Evolutionary conservation across 2,113 vertebrate genomes (phyloP), one percentile per base, ranked within the genome.

Genomic region (Leptocoma aspasia): DNA sequence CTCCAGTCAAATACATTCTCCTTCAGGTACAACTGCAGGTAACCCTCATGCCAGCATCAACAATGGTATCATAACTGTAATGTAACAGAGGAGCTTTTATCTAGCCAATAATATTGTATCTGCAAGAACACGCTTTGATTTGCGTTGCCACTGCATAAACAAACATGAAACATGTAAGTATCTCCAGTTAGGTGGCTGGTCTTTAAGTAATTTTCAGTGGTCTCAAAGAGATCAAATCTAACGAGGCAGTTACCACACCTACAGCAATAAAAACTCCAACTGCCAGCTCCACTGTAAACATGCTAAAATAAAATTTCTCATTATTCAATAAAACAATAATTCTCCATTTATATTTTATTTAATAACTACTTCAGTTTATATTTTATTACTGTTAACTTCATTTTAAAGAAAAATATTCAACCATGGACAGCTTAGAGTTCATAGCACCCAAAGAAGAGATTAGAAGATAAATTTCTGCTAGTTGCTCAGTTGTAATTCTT

Each of bases 181-280:
- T 9, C 22, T 57, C 6, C 31, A 78, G 14, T 69, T n/a, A 16
- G 17, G n/a, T 37, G 11, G 3, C 27, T n/a, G 22, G 16, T 56
- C 27, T 61, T 66, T 20, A 60, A 64, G 65, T 5, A 2, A 41
- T 47, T 73, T 57, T 45, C 53, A 44, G 24, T 16, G 24, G 14
- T 72, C 19, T 72, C 59, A 52, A 70, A 22, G 26, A 53, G 20
- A 66, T 37, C 11, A 69, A 2, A 83, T 23, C 27, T 83, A 53
- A 52, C 0, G 1, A 49, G 52, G 10, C 56, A 61, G 37, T 37
- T 27, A 28, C 28, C 11, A 83, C 1, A 11, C 8, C 30, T 7
- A 33, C 31, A 69, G 16, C 42, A 91, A 69, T n/a, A 28, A 56
- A 64, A 91, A 86, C 3, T 42, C 35, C 26, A 71, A 56, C 6